Evolutionary conservation across 2,797 vertebrate genomes (phyloP), one percentile per base, ranked within the genome.

Genomic region (Diplodus puntazzo): DNA sequence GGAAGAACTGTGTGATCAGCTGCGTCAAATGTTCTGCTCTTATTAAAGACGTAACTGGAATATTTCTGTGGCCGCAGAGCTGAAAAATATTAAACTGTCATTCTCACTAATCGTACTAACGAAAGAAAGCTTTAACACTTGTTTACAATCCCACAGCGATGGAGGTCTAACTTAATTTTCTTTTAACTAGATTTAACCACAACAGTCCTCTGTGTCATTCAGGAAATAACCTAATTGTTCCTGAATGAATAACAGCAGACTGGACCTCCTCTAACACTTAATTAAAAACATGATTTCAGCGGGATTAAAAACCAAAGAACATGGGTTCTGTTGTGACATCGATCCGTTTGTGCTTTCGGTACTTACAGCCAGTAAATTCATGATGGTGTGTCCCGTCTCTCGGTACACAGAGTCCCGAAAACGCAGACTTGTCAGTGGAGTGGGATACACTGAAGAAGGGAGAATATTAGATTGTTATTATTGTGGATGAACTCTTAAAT

Each of bases 331-430:
- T 5, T 48, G 8, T 63, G 39, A 69, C n/a, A 39, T 30, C 9
- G 2, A 25, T 11, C 20, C 20, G 18, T 20, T 16, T 46, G 25
- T 52, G 53, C n/a, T 57, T 48, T 43, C 13, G 69, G 63, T 92
- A 98, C 97, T 97, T 88, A 99, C 98, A 86, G 98, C 95, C 88
- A 99, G 96, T 11, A 98, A 91, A 72, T 99, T 98, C 97, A 98
- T 98, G 78, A 99, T 97, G 42, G 97, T 99, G 87, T 97, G 96
- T 86, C 98, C 98, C 1, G 96, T 96, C 91, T 99, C 97, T 86
- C 96, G 95, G 46, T 97, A 99, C 70, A 99, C 95, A 1, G 98
- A 94, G 23, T 97, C 95, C 68, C 98, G 93, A 79, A 95, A 95
- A 82, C 98, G 96, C 55, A 97, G 83, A 76, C 98, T 99, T 13